Percentiles rank a stretch among this genome's conserved stretches.
Conservation (phyloP, 2,113 vertebrate genomes). For the Oncorhynchus tshawytscha region DNA sequence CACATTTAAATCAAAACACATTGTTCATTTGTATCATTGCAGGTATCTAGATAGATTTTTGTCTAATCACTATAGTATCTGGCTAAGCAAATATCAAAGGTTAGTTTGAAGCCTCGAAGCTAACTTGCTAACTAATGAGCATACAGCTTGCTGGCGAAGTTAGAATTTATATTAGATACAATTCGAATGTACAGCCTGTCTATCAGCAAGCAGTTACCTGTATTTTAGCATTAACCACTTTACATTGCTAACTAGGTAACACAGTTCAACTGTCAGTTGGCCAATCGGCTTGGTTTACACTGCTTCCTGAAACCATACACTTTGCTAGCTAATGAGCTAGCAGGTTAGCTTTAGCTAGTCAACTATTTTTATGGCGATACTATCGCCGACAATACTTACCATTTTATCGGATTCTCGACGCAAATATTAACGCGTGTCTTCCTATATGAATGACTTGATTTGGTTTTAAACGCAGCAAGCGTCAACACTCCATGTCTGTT, state of each 20-base stretch:
- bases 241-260: conserved; percentile 17
- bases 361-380: background rate
- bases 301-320: conserved; percentile 63
- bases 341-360: conserved; percentile 4
- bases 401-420: conserved; percentile 39
- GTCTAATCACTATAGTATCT: no score
- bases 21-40: no score
- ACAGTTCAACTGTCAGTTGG: conserved; percentile 18
- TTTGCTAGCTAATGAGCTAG: conserved; percentile 49
- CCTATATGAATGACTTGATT: background rate
- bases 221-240: background rate
- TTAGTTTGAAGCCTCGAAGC: no score
- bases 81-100: no score
- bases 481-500: conserved; percentile 50
- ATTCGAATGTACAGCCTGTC: no score
- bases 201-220: background rate
- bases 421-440: background rate
- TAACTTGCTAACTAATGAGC: no score
- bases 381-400: conserved; percentile 49
- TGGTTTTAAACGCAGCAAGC: conserved; percentile 10
- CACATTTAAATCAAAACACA: no score
- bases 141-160: no score
- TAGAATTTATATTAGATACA: no score
- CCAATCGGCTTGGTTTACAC: background rate
- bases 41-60: no score